phyloP scores from a whole-genome alignment of 1,140 invertebrate genomes.

The Macrotrachela quadricornifera region DNA sequence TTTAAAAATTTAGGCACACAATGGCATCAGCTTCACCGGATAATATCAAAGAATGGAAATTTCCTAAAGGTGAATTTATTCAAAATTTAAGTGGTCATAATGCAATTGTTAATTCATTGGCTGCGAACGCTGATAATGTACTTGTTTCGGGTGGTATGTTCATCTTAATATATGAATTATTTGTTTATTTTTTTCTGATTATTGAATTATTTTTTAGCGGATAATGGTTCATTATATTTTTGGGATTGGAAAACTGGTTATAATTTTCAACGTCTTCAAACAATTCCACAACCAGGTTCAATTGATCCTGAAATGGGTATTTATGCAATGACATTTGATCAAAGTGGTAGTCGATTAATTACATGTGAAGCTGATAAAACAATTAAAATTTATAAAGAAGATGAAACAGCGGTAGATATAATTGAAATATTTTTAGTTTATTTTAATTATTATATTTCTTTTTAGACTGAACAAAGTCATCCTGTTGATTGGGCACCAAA shows the following conservation, averaged over 20 bases:
- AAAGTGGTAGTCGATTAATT: slow-evolving; percentile 70
- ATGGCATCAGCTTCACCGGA: slow-evolving; percentile 93
- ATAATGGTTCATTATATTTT: slow-evolving; percentile 91
- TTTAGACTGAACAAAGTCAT: slow-evolving; percentile 74
- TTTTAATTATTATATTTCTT: slow-evolving; percentile 11
- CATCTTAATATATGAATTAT: too few relatives aligned
- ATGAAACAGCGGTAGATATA: slow-evolving; percentile 56
- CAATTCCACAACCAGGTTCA: slow-evolving; percentile 87
- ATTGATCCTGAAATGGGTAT: slow-evolving; percentile 96
- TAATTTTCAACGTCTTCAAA: slow-evolving; percentile 81
- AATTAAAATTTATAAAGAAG: slow-evolving; percentile 95
- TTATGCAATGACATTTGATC: slow-evolving; percentile 80
- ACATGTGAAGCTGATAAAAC: slow-evolving; percentile 97
- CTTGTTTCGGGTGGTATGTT: slow-evolving; percentile 60
- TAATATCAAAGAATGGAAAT: slow-evolving; percentile 98
- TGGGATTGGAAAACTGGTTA: slow-evolving; percentile 98
- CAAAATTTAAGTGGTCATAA: slow-evolving; percentile 93
- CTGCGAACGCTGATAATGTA: slow-evolving; percentile 74
- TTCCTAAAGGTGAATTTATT: slow-evolving; percentile 89
- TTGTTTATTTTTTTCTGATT: too few relatives aligned
- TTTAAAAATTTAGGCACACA: slow-evolving; percentile 40
- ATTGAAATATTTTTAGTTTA: not conserved
- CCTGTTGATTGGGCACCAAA: slow-evolving; percentile 92
- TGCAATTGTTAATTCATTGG: slow-evolving; percentile 86
- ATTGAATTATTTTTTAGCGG: slow-evolving; percentile 21